These are phyloP conservation scores for Poliocrania exsul DNA, from an alignment of 2,797 vertebrate species.

Conservation along the genomic window DNA sequence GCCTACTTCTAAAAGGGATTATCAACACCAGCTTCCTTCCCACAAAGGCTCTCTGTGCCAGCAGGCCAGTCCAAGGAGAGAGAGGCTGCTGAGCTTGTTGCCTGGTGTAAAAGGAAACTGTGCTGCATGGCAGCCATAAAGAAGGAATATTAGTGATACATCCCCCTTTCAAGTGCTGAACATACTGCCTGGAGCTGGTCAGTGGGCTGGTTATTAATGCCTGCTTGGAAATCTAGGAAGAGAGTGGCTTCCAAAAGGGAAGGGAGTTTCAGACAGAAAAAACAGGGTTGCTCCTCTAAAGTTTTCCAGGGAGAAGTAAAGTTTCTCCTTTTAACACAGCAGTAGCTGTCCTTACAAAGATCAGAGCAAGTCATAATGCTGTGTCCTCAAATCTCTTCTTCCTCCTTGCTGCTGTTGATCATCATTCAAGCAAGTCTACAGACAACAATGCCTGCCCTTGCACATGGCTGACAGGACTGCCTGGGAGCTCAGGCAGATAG, in stretches of 20 bases:
- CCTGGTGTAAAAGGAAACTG: background rate
- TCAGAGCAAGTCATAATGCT: background rate
- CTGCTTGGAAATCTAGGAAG: background rate
- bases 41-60: background rate
- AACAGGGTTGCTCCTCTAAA: background rate
- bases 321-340: background rate
- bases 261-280: background rate
- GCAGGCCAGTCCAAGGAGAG: background rate
- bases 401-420: background rate
- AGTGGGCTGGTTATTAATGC: background rate
- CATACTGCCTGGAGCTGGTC: background rate
- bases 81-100: background rate
- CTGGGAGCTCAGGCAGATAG: background rate
- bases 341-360: background rate
- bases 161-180: background rate
- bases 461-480: background rate
- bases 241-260: background rate
- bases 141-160: background rate
- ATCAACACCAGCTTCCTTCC: background rate
- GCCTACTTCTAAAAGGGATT: background rate
- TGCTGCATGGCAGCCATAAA: background rate
- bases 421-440: rapidly evolving
- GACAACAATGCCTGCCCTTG: rapidly evolving
- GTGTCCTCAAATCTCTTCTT: background rate
- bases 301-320: background rate